Evolutionary conservation across 2,888 invertebrate genomes (phyloP), one percentile per base, ranked within the genome.

Genomic region (Lathronympha strigana): DNA sequence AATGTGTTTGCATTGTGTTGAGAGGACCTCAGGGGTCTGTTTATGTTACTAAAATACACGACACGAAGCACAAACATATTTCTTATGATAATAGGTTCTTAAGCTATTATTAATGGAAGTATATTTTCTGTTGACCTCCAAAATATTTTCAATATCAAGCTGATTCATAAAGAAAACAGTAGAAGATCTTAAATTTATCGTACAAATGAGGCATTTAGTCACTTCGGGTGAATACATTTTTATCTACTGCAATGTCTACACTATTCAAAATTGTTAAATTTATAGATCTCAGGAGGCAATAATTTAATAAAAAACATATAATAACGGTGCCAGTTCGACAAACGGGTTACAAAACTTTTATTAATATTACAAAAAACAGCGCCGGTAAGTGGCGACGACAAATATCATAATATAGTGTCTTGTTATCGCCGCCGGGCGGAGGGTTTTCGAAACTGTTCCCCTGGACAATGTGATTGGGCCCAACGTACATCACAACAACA

Each of bases 301-400:
- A 64, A 60, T 58, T 64, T 64, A 64, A 64, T 64, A 64, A 60
- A 64, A 64, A 64, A 64, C 58, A 58, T 63, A 57, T 63, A 63
- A 50, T 64, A 64, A 64, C 64, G 64, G 64, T 60, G 15, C 57
- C 40, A 8, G 31, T 4, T n/a, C 40, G 17, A 38, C 40, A 43
- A 61, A 49, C 55, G 40, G 63, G 63, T 63, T 51, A 45, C 58
- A 60, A 51, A 28, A 43, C 55, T 38, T 60, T 64, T 64, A 60
- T 64, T 64, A 64, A 64, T 53, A 64, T 54, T 61, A 61, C 47
- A 54, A 61, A 53, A 63, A 69, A 71, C 71, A 68, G 53, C 67
- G 64, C 54, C 68, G 73, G 72, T 73, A 76, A 73, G 73, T 72
- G 74, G 66, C 67, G 63, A 49, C 61, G 73, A 75, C 72, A 72